Evolutionary conservation across 2,888 invertebrate genomes (phyloP).

Genomic region (Psococerastis gibbosa): DNA sequence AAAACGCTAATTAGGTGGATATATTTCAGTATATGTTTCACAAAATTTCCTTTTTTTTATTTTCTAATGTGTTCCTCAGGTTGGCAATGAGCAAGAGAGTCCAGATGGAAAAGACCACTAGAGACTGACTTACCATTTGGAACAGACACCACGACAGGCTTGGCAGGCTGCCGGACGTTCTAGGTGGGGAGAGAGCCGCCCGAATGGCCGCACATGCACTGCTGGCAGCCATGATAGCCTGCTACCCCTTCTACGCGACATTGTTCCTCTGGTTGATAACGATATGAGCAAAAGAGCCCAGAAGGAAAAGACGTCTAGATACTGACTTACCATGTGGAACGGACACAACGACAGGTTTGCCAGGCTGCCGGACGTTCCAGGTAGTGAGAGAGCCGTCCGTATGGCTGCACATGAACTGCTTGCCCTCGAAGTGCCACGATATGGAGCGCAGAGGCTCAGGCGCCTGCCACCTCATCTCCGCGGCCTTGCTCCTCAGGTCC

Average conservation of each 20-base stretch:
- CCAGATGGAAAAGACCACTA: no score
- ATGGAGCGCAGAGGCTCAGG: slow-evolving; percentile 66
- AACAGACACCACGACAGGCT: slow-evolving; percentile 64
- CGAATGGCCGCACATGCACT: slow-evolving; percentile 87
- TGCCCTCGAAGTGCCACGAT: slow-evolving; percentile 96
- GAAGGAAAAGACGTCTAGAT: no score
- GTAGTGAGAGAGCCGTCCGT: slow-evolving; percentile 88
- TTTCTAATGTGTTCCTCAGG: no score
- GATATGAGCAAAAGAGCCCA: no score
- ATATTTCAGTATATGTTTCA: no score
- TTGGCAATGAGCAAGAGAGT: no score
- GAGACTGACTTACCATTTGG: slow-evolving; percentile 87
- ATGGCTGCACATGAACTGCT: slow-evolving; percentile 92
- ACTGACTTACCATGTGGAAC: slow-evolving; percentile 87
- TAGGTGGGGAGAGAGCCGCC: slow-evolving; percentile 94
- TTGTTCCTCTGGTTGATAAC: no score
- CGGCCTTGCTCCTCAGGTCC: slow-evolving; percentile 76
- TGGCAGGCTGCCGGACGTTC: slow-evolving; percentile 55
- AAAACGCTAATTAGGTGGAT: no score
- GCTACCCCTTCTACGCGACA: slow-evolving; percentile 68
- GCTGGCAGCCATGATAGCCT: slow-evolving; percentile 64
- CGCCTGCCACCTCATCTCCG: slow-evolving; percentile 68
- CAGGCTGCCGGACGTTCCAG: slow-evolving; percentile 64
- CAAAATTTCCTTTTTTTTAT: no score
- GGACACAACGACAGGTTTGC: slow-evolving; percentile 59